Base-by-base conservation (phyloP, 2,113 vertebrate species). In the Etia nguti region DNA sequence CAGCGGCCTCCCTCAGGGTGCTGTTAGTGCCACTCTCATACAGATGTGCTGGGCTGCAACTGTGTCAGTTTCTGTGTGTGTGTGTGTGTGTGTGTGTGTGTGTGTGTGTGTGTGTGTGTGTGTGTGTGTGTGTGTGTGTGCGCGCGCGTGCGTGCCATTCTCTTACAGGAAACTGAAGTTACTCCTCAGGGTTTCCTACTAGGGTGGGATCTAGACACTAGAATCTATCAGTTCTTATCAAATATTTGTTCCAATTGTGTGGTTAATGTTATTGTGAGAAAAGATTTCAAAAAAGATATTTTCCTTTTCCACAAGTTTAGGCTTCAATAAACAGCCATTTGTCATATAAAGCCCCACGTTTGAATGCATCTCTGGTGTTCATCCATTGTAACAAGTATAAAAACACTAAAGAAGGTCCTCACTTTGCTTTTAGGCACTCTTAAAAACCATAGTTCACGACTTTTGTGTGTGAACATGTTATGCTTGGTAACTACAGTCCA, bases 1-100 rank as follows among this genome's bases (percentile, higher is more conserved):
- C 90, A 90, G 90, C 41, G 84, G 85, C 81, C 85, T 96, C 95
- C 95, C 94, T 92, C 90, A 91, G 94, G 95, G 92, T 90, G 62
- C 95, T 90, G 93, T 95, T 95, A 95, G 94, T 90, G 92, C 92
- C 93, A 91, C 90, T 93, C 93, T 95, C 88, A 90, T 94, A 94
- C 94, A 96, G 95, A 95, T 96, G 95, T 94, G 93, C 90, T 82
- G 87, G 52, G 85, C 94, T 93, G 93, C 88, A 80, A 43, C 87
- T 93, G 85, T 92, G 89, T 92, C 89, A 85, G 82, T 92, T 93
- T 92, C 59, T 18, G 12, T 86, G 84, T 82, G 88, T 83, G 86
- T 43, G 16, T 86, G 48, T 60, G 89, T 75, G 87, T 82, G 36
- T 43, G 38, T 5, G 36, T 43, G 36, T 70, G 86, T 83, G 20